Percentiles rank a stretch among this genome's conserved stretches.
These are phyloP conservation scores for Odocoileus hemionus DNA, from an alignment of 2,113 vertebrate species.

Conservation along the genomic window DNA sequence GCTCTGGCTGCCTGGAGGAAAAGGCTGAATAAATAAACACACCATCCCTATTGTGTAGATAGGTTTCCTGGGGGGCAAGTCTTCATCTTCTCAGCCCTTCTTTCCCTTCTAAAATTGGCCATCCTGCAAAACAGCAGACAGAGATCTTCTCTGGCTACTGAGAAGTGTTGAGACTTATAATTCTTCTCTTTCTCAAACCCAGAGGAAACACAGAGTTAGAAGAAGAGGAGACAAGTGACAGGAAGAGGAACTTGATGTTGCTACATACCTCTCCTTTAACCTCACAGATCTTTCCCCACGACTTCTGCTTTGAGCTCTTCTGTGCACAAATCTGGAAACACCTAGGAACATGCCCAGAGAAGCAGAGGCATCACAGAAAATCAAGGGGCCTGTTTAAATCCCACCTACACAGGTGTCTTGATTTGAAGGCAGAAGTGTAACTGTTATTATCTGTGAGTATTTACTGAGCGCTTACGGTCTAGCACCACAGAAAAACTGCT, in stretches of 20 bases:
- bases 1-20: constrained; percentile 47
- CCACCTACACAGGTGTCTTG: background rate
- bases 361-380: background rate
- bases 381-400: background rate
- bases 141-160: background rate
- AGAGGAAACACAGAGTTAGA: constrained; percentile 28
- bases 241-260: constrained; percentile 68
- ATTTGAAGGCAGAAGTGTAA: background rate
- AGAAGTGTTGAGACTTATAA: background rate
- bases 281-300: background rate
- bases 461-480: background rate
- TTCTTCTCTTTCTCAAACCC: background rate
- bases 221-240: background rate
- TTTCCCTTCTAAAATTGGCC: constrained; percentile 23
- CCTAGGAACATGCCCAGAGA: background rate
- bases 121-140: background rate
- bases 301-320: constrained; percentile 62
- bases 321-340: background rate
- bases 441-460: background rate
- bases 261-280: constrained; percentile 8
- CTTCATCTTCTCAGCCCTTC: background rate
- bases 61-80: constrained; percentile 45
- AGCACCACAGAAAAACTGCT: background rate
- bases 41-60: constrained; percentile 28
- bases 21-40: constrained; percentile 63